A percentile compares a stretch with the other conserved stretches of the same genome.
Conservation (phyloP, 2,113 vertebrate species). For the Syngnathus floridae region DNA sequence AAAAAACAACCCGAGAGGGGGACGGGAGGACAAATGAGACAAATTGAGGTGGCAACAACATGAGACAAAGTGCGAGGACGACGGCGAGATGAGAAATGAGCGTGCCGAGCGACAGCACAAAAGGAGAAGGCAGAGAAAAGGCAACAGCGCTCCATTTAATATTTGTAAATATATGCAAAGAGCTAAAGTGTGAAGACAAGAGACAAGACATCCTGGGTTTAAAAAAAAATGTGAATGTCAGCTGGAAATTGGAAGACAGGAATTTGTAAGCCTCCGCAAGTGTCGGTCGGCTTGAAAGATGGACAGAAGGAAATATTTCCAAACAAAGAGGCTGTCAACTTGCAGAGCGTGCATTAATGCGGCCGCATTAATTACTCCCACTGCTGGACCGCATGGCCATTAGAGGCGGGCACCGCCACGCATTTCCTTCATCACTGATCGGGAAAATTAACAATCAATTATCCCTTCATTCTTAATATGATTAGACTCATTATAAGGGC, state of each 20-base stretch:
- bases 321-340: conserved; percentile 62
- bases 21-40: conserved; percentile 1
- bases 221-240: conserved; percentile 64
- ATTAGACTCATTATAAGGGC: neutral
- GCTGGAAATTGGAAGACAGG: conserved; percentile 58
- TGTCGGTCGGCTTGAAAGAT: conserved; percentile 47
- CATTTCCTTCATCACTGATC: conserved; percentile 9
- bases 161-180: conserved; percentile 71
- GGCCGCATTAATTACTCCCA: conserved; percentile 55
- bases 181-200: conserved; percentile 65
- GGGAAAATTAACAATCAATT: conserved; percentile 10
- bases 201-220: conserved; percentile 54
- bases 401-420: neutral
- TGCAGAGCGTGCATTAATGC: conserved; percentile 54
- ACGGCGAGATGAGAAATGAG: conserved; percentile 27
- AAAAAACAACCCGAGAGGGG: neutral
- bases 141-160: conserved; percentile 59
- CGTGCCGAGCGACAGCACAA: conserved; percentile 21
- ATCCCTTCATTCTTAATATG: conserved; percentile 1
- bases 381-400: conserved; percentile 3
- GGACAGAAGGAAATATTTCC: conserved; percentile 48
- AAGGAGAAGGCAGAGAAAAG: conserved; percentile 42
- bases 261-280: conserved; percentile 60
- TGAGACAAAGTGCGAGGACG: conserved; percentile 17
- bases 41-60: conserved; percentile 19